phyloP scores from a whole-genome alignment of 2,113 vertebrate genomes.

The Microcebus murinus region DNA sequence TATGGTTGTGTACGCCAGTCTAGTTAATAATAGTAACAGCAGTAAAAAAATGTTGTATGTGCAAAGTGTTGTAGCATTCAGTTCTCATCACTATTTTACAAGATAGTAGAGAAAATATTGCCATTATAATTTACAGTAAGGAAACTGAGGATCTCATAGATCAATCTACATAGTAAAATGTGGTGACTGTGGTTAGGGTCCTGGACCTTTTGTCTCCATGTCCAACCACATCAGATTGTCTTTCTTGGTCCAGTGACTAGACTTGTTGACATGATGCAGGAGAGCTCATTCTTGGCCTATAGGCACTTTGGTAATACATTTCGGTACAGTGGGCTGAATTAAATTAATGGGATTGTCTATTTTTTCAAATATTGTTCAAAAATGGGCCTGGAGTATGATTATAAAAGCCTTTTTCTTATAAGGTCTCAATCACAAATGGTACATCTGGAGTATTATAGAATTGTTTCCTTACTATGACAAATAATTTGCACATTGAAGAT shows the following conservation, averaged over 20 bases:
- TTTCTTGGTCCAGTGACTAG: not conserved
- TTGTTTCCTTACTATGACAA: not conserved
- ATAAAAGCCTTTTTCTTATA: not conserved
- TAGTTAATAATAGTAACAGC: not conserved
- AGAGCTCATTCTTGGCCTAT: not conserved
- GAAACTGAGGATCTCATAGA: not conserved
- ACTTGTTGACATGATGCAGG: not conserved
- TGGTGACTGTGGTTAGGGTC: not conserved
- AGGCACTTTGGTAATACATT: not conserved
- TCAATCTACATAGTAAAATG: not conserved
- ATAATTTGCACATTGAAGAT: not conserved
- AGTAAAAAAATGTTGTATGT: not conserved
- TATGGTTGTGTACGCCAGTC: not conserved
- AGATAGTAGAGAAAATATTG: not conserved
- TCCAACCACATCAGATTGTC: too few species aligned
- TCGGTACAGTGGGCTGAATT: not conserved
- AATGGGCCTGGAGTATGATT: not conserved
- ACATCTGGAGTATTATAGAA: not conserved
- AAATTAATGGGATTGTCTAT: not conserved
- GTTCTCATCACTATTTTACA: not conserved
- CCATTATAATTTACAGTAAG: not conserved
- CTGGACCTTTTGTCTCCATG: not conserved
- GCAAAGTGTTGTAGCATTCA: not conserved
- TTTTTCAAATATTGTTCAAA: constrained; percentile 15
- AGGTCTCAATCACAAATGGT: not conserved